Conservation (phyloP, 2,888 invertebrate species). For the Augiades crinisus region DNA sequence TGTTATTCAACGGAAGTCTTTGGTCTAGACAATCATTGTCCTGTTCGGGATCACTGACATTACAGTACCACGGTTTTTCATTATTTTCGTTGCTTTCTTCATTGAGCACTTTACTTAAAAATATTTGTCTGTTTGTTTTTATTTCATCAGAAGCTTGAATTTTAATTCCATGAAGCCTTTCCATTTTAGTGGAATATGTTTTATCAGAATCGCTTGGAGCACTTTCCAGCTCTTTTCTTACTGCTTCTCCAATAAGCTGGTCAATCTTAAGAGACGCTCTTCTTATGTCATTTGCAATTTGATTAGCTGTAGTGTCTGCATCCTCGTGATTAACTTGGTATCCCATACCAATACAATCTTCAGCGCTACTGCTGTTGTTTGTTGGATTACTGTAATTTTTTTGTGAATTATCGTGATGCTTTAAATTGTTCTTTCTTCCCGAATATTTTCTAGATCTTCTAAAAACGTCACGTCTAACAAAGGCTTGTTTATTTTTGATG, state of each 20-base stretch:
- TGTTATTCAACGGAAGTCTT: conserved; percentile 50
- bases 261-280: conserved; percentile 81
- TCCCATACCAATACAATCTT: conserved; percentile 71
- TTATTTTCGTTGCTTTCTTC: conserved; percentile 66
- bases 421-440: conserved; percentile 67
- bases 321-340: conserved; percentile 80
- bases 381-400: conserved; percentile 59
- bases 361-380: conserved; percentile 71
- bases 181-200: conserved; percentile 80
- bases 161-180: conserved; percentile 80
- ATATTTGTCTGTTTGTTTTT: conserved; percentile 68
- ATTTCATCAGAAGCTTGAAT: conserved; percentile 73
- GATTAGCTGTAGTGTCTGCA: conserved; percentile 77
- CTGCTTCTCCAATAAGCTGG: conserved; percentile 71
- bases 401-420: conserved; percentile 56
- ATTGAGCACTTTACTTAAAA: conserved; percentile 67
- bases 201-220: conserved; percentile 65
- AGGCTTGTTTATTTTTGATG: conserved; percentile 81
- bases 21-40: conserved; percentile 65
- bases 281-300: conserved; percentile 79
- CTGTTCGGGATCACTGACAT: conserved; percentile 76
- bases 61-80: conserved; percentile 78
- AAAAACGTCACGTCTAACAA: conserved; percentile 73
- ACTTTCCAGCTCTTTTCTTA: conserved; percentile 54
- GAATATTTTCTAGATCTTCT: conserved; percentile 76